Evolutionary conservation across 2,888 invertebrate species (phyloP).

Genomic region (Galeopsomyia nigrocyanea): DNA sequence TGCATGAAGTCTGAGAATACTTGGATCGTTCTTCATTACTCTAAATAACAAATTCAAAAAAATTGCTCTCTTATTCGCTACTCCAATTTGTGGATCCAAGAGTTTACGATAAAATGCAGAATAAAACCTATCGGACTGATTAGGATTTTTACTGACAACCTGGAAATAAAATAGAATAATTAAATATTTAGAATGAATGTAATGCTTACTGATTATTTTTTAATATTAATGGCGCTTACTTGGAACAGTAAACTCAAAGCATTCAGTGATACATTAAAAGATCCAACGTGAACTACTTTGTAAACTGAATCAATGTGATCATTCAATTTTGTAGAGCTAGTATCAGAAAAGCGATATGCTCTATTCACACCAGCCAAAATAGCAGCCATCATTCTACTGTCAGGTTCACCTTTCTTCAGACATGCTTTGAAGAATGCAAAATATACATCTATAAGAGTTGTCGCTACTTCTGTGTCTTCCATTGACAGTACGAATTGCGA

Average conservation of each 20-base stretch:
- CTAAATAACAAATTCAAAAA: constrained; percentile 90
- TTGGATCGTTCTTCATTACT: constrained; percentile 84
- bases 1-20: constrained; percentile 79
- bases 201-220: constrained; percentile 5
- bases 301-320: constrained; percentile 84
- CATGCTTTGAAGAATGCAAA: constrained; percentile 96
- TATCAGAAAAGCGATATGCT: constrained; percentile 86
- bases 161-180: constrained; percentile 46
- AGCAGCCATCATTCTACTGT: constrained; percentile 87
- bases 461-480: constrained; percentile 82
- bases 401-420: constrained; percentile 87
- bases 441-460: constrained; percentile 89
- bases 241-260: constrained; percentile 73
- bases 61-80: constrained; percentile 80
- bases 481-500: constrained; percentile 85
- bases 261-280: constrained; percentile 78
- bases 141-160: constrained; percentile 58
- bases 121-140: constrained; percentile 78
- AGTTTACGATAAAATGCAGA: constrained; percentile 91
- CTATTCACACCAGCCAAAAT: constrained; percentile 86
- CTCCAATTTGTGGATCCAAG: constrained; percentile 79
- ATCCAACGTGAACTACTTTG: constrained; percentile 84
- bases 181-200: background rate
- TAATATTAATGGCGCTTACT: constrained; percentile 59
- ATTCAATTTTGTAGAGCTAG: constrained; percentile 72